Evolutionary conservation across 2,888 invertebrate species (phyloP), one percentile per base, ranked within the genome.

Genomic region (Caenorhabditis drosophilae): DNA sequence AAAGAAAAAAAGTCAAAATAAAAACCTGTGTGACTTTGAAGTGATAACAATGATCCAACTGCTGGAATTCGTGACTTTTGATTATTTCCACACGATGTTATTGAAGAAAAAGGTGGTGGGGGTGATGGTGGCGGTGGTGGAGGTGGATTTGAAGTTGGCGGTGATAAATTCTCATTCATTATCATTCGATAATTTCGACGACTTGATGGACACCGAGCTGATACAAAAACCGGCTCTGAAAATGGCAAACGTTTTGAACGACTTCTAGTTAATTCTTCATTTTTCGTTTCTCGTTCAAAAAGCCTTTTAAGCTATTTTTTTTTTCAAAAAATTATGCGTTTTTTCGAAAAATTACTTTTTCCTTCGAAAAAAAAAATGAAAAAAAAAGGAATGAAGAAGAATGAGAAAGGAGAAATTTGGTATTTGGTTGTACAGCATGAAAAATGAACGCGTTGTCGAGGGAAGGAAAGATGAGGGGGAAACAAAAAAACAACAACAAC

Each of bases 121-220:
- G 27, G 16, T 7, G 45, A 27, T 46, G 54, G 31, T 22, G 23
- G 11, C n/a, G 45, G 42, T 52, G 51, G 35, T 34, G 25, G 46
- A 45, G 44, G 42, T 48, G 41, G n/a, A n/a, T n/a, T n/a, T n/a
- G n/a, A n/a, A n/a, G n/a, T n/a, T n/a, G n/a, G n/a, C n/a, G n/a
- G n/a, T n/a, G n/a, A n/a, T n/a, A n/a, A n/a, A n/a, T n/a, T n/a
- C n/a, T n/a, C n/a, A n/a, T n/a, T n/a, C n/a, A n/a, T n/a, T n/a
- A n/a, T n/a, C n/a, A n/a, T n/a, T n/a, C n/a, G 18, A 36, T 20
- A 20, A 40, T 20, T 40, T 35, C 26, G 48, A 45, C 51, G 26
- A 44, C 48, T 42, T 20, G 56, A 53, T 20, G 57, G 63, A 46
- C 63, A 63, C 38, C 63, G 51, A 35, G 63, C 57, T 27, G 63